Evolutionary conservation across 2,797 vertebrate species (phyloP), one percentile per base, ranked within the genome.

Genomic region (Chrosomus eos): DNA sequence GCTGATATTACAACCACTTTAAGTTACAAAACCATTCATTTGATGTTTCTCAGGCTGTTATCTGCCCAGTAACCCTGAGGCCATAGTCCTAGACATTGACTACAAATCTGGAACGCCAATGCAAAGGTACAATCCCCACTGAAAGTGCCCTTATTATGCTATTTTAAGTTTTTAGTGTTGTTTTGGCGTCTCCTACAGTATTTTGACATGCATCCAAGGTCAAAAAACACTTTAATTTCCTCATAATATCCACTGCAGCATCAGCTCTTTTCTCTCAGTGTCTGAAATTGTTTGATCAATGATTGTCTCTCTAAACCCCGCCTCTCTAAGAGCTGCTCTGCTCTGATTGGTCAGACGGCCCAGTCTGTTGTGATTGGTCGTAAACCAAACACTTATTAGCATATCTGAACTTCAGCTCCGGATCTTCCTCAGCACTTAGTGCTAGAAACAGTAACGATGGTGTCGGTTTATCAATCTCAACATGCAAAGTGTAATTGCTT

Each of bases 31-130:
- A 18, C 7, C 0, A 1, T 31, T 31, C 0, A 40, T 60, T 67
- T 64, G 4, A 26, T 85, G 78, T 55, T 21, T 43, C 31, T 85
- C 86, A 97, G 98, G 98, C 87, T 99, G 98, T 90, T 99, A 99
- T 90, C 93, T 99, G 85, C 98, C 98, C 89, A 99, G 97, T 91
- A 99, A 99, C 89, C 98, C 98, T 0, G 98, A 99, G 94, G 97
- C 98, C 71, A 98, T 99, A 7, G 98, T 99, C 71, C 91, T 99
- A 86, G 98, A 99, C 90, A 99, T 99, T 16, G 98, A 99, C 94
- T 99, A 98, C 93, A 97, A 97, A 88, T 99, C 98, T 6, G 98
- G 98, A 88, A 98, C 97, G 0, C 98, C 98, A 8, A 98, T 99
- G 98, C 98, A 99, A 89, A 97, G 97, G 97, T 97, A 83, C 21